Conservation (phyloP, 2,888 invertebrate genomes). For the Macroteleia sp. region DNA sequence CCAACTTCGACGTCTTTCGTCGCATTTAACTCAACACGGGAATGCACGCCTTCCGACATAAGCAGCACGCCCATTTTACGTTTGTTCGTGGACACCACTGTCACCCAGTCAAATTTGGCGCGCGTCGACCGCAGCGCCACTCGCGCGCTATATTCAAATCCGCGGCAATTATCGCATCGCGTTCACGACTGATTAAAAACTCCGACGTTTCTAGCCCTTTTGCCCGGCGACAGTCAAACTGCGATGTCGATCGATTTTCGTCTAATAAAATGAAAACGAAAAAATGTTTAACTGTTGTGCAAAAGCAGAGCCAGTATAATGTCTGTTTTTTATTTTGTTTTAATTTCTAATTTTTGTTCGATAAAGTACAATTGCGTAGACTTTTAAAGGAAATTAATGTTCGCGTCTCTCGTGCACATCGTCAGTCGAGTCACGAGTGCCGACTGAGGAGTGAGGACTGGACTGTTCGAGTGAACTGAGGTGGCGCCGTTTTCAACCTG, state of each 20-base stretch:
- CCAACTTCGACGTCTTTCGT: constrained; percentile 53
- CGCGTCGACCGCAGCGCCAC: constrained; percentile 52
- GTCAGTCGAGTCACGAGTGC: constrained; percentile 79
- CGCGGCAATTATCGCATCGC: neutral
- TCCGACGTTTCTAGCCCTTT: too few relatives aligned
- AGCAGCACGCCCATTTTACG: constrained; percentile 81
- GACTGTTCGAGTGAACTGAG: constrained; percentile 69
- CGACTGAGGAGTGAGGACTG: constrained; percentile 81
- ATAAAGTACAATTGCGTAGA: too few relatives aligned
- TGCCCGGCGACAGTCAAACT: too few relatives aligned
- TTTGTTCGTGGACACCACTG: constrained; percentile 13
- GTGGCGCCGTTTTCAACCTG: constrained; percentile 81
- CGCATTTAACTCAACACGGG: constrained; percentile 71
- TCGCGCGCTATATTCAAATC: constrained; percentile 38
- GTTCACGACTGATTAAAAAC: neutral
- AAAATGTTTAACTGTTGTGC: too few relatives aligned
- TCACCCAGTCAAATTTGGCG: constrained; percentile 45
- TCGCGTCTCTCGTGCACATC: constrained; percentile 67
- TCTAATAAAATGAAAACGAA: too few relatives aligned
- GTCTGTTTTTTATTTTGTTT: too few relatives aligned
- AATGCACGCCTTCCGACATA: constrained; percentile 76
- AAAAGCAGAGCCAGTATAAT: too few relatives aligned
- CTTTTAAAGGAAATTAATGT: neutral
- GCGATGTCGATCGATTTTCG: too few relatives aligned
- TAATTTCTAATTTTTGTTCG: too few relatives aligned